Evolutionary conservation across 2,113 vertebrate species (phyloP), one percentile per base, ranked within the genome.

Genomic region (Dasyornis broadbenti): DNA sequence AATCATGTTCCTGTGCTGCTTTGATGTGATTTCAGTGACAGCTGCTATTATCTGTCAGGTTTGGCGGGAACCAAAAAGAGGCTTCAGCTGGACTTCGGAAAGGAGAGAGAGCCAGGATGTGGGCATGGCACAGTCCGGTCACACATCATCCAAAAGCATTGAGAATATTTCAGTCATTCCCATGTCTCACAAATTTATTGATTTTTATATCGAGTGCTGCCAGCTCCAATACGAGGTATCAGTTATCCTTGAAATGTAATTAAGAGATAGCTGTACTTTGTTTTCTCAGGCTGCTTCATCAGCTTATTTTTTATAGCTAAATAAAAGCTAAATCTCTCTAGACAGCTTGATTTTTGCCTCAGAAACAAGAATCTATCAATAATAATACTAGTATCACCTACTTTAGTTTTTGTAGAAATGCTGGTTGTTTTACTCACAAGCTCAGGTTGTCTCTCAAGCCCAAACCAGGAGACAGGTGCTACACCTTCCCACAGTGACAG

Each of bases 21-120:
- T 54, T 63, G 45, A 47, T 90, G 60, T 9, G 82, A 47, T 68
- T 91, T 86, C 71, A 66, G 80, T 78, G 80, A 59, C 79, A 90
- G 86, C 68, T 96, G 86, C 80, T 86, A 40, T 86, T 86, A 78
- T 54, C 76, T 90, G 60, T 65, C 64, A 83, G 64, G 27, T 63
- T 88, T 17, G 45, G 77, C 50, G 66, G 15, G 53, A 85, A 44
- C 42, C 35, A 59, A 50, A 80, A 37, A 28, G 54, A 45, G 16
- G 39, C 57, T 82, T 63, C 12, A 28, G 39, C 53, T 83, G 95
- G 86, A 50, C 45, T n/a, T 39, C 5, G 79, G 76, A 59, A 80
- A 63, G 70, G 50, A 77, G 61, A 33, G 14, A 18, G 6, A 77
- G 63, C 15, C 64, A 77, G 71, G 76, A 40, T 23, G 64, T 54